Evolutionary conservation across 2,888 invertebrate genomes (phyloP), one percentile per base, ranked within the genome.

Genomic region (Trissolcus japonicus): DNA sequence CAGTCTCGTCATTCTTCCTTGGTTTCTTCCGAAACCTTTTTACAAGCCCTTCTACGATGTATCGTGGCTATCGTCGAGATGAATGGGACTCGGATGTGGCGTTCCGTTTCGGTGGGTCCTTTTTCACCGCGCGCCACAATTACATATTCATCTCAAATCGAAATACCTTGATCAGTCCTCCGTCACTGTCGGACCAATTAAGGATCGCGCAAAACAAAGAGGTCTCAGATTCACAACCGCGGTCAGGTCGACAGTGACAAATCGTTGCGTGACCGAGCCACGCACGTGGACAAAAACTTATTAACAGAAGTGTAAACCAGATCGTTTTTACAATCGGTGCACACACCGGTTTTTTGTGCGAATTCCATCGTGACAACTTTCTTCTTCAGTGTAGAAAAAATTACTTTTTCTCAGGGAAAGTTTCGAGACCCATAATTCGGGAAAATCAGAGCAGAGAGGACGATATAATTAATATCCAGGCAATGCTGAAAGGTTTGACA

Each of bases 21-120:
- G 16, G 46, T 51, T 51, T 16, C 21, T 50, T 25, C 48, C 14
- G 7, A 16, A 11, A 4, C 14, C 40, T 43, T 61, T 69, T 61
- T 69, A 46, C 14, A 1, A 46, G 46, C 16, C n/a, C 6, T 68
- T 59, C 76, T 80, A 77, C 80, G 80, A 80, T 78, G 80, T 77
- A 76, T 73, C 74, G 78, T 66, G 67, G 76, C 50, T 56, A 56
- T 56, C 72, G 50, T 59, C 48, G 62, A 69, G 80, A 79, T 76
- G 63, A 81, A 80, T 73, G 79, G 72, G 55, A 46, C 46, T 17
- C 62, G 71, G 78, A 62, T 6, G n/a, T 50, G 9, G 43, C 29
- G 48, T 68, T 54, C 60, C 67, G 57, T 59, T 67, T 59, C 16
- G 46, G 46, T 46, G 46, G 16, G 6, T 46, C 14, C 46, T 46